Percentiles rank a stretch among this genome's conserved stretches.
Conservation (phyloP, 2,113 vertebrate genomes). For the Antechinus stuartii region DNA sequence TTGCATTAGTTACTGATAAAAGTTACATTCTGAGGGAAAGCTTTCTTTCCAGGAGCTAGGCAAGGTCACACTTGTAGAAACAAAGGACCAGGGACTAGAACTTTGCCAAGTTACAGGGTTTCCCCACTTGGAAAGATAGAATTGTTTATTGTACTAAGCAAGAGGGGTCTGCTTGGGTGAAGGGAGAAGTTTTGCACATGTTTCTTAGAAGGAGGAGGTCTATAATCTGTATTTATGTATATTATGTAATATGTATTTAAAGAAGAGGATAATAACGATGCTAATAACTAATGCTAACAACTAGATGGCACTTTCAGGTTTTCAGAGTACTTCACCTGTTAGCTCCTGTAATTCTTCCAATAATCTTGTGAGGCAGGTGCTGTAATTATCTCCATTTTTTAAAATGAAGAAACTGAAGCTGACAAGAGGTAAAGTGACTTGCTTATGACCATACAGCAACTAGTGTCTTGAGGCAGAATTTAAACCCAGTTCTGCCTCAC, state of each 20-base stretch:
- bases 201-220: too few relatives aligned
- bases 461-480: background rate
- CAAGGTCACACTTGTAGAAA: background rate
- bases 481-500: background rate
- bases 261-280: background rate
- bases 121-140: background rate
- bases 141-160: background rate
- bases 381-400: background rate
- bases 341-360: background rate
- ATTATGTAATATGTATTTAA: too few relatives aligned
- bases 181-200: background rate
- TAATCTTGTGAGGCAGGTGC: background rate
- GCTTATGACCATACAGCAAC: too few relatives aligned
- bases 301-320: background rate
- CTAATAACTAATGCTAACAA: background rate
- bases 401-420: background rate
- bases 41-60: background rate
- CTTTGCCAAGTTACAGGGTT: background rate
- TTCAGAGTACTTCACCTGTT: background rate
- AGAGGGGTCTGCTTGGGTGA: too few relatives aligned
- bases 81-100: background rate
- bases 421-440: background rate
- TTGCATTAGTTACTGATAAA: background rate
- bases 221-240: too few relatives aligned
- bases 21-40: background rate